phyloP scores from a whole-genome alignment of 2,888 invertebrate species.

The Polyommatus iphigenia region DNA sequence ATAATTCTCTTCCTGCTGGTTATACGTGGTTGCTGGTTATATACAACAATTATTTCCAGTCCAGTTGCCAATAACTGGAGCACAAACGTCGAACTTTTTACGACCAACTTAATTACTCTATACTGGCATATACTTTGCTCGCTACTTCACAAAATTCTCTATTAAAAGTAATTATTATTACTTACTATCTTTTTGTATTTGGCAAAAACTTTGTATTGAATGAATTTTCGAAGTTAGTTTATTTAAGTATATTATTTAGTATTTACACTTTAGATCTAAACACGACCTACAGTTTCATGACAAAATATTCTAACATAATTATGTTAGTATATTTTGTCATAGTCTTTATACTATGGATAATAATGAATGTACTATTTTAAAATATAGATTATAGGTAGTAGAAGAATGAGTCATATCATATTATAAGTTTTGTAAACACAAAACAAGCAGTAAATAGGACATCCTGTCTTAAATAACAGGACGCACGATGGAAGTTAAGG shows the following conservation, averaged over 20 bases:
- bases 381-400: not conserved
- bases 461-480: not conserved
- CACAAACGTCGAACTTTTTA: not conserved
- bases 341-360: too few relatives aligned
- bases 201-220: too few relatives aligned
- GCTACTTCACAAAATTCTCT: not conserved
- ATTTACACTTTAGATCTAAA: too few relatives aligned
- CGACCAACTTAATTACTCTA: not conserved
- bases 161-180: too few relatives aligned
- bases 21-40: not conserved
- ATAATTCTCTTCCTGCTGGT: constrained; percentile 1
- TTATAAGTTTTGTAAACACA: not conserved
- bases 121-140: too few relatives aligned
- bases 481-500: not conserved
- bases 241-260: too few relatives aligned
- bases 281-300: too few relatives aligned
- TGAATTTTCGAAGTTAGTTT: too few relatives aligned
- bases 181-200: too few relatives aligned
- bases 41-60: constrained; percentile 5
- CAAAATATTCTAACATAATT: too few relatives aligned
- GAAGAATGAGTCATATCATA: not conserved
- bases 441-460: not conserved
- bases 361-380: too few relatives aligned
- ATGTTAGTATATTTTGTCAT: too few relatives aligned
- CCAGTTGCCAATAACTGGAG: not conserved